Base-by-base conservation (phyloP, 1,140 invertebrate species). In the Gonioctena quinquepunctata region DNA sequence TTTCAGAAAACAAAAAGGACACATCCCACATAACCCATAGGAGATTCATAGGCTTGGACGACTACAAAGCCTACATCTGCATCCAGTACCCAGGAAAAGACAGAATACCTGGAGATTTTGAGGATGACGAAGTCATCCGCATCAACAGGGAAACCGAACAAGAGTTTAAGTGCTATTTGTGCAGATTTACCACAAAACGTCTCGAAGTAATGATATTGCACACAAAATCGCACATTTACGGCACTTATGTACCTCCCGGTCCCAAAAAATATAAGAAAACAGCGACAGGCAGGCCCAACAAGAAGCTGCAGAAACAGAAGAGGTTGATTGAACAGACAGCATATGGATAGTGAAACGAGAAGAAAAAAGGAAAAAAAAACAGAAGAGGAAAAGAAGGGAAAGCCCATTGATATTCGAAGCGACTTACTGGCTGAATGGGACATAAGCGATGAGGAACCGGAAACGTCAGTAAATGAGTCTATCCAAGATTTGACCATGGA, bases 141-240 rank as follows among this genome's bases (percentile, higher is more conserved):
- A 49, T 77, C 3, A 75, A 75, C 42, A 52, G 65, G 50, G 73
- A 73, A 52, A 69, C 71, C 19, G 57, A 61, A 4, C 19, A 74
- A 54, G 62, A 48, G 28, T 91, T 89, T 79, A 87, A 86, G 4
- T 93, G 92, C 82, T 84, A 87, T 67, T 76, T 87, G 16, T 93
- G 92, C 79, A 81, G 82, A 63, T 93, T 91, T 76, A 85, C 85
- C 27, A 88, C 89, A 21, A 85, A 86, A 7, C 84, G 91, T 16
- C 79, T 92, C 8, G 92, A 91, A 78, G 89, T 91, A 26, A 86
- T 92, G 69, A 88, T 92, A 64, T 84, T 88, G 73, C 92, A 93
- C 77, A 89, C 89, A 49, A 86, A 90, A 86, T 84, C 90, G 85
- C 85, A 89, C 76, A 84, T 82, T 2, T 71, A 76, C 64, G 74